phyloP scores from a whole-genome alignment of 2,113 vertebrate genomes.

The Lanius collurio region DNA sequence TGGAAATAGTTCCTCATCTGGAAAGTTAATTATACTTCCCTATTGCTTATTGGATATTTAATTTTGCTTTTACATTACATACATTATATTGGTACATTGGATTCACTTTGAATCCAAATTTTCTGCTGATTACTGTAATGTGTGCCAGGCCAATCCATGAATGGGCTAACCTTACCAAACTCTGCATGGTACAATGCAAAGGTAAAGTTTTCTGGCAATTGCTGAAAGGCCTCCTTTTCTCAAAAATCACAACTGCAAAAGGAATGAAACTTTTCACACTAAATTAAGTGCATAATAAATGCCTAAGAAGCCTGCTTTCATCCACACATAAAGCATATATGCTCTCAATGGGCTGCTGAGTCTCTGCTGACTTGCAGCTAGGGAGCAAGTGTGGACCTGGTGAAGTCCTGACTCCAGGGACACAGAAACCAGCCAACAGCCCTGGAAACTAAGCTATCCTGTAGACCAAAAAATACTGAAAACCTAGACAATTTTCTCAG shows the following conservation, averaged over 20 bases:
- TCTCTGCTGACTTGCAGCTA: neutral
- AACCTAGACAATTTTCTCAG: neutral
- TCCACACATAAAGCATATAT: neutral
- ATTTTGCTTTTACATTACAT: neutral
- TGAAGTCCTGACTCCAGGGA: rapidly evolving
- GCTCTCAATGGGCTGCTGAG: neutral
- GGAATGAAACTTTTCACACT: neutral
- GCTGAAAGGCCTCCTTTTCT: neutral
- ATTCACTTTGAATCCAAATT: neutral
- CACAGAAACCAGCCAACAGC: neutral
- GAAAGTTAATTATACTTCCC: neutral
- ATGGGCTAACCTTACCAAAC: neutral
- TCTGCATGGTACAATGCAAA: neutral
- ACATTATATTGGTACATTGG: neutral
- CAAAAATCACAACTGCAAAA: neutral
- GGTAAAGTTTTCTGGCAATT: neutral
- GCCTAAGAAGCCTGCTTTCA: neutral
- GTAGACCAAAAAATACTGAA: neutral
- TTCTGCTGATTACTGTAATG: neutral
- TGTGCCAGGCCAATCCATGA: neutral
- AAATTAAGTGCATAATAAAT: neutral
- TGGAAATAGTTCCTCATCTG: neutral
- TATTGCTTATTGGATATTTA: neutral
- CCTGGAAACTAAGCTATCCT: neutral
- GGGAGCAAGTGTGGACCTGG: neutral